phyloP scores from a whole-genome alignment of 2,888 invertebrate genomes.

The Pterobdella sp. region DNA sequence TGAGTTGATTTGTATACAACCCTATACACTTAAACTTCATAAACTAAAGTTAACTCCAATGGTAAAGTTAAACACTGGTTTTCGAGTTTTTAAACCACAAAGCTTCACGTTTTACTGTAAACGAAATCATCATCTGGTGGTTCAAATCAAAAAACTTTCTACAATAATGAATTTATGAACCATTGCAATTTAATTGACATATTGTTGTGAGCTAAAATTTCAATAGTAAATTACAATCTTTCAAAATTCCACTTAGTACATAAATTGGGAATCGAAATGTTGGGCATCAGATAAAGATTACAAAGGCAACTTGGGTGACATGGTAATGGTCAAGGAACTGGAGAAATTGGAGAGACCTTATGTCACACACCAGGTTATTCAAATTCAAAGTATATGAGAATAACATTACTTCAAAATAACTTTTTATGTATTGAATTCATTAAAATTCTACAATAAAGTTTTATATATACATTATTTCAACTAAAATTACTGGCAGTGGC shows the following conservation, averaged over 20 bases:
- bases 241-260: constrained; percentile 11
- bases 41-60: no score
- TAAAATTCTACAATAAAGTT: no score
- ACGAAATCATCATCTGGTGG: background rate
- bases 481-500: no score
- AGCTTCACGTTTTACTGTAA: no score
- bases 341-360: constrained; percentile 3
- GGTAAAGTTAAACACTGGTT: no score
- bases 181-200: no score
- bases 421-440: no score
- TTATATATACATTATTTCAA: no score
- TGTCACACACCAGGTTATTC: background rate
- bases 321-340: constrained; percentile 17
- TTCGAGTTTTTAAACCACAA: no score
- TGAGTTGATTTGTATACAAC: background rate
- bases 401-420: no score
- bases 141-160: background rate
- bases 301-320: constrained; percentile 14
- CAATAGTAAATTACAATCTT: background rate
- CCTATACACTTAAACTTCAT: background rate
- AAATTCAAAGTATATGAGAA: no score
- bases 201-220: no score
- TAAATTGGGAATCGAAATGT: constrained; percentile 11
- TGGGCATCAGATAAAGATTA: constrained; percentile 23
- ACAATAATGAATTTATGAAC: background rate